These are phyloP conservation scores for Hirudo medicinalis DNA, from an alignment of 1,140 invertebrate genomes.

Conservation along the genomic window DNA sequence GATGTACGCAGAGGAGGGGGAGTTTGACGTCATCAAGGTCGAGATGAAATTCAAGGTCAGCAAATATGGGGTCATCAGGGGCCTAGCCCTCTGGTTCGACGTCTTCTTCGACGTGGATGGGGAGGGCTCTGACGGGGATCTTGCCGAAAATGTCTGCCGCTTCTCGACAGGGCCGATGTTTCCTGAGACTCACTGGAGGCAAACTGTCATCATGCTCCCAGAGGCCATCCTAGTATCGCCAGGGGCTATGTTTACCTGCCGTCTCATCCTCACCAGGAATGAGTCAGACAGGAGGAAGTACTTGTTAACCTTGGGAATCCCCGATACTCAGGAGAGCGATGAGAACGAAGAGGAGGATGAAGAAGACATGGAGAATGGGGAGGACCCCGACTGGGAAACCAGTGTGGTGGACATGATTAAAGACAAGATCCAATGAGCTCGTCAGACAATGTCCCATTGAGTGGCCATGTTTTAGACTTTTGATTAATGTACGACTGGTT, in stretches of 20 bases:
- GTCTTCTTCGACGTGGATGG: constrained; percentile 28
- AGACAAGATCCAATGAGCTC: neutral
- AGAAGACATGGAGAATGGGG: neutral
- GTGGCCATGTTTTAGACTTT: too few relatives aligned
- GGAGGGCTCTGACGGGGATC: neutral
- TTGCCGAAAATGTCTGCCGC: neutral
- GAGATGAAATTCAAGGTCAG: constrained; percentile 27
- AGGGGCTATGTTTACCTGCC: constrained; percentile 13
- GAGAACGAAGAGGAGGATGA: constrained; percentile 19
- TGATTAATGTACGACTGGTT: too few relatives aligned
- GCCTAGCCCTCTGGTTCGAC: constrained; percentile 37
- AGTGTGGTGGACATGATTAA: neutral
- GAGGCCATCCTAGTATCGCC: constrained; percentile 15
- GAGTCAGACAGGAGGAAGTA: constrained; percentile 11
- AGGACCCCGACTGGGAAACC: neutral
- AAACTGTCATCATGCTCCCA: constrained; percentile 20
- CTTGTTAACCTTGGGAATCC: constrained; percentile 18
- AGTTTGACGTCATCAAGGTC: constrained; percentile 28
- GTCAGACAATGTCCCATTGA: too few relatives aligned
- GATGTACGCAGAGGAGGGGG: constrained; percentile 27
- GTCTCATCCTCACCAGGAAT: constrained; percentile 2
- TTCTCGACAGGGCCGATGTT: constrained; percentile 20
- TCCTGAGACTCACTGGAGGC: constrained; percentile 20
- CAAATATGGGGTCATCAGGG: constrained; percentile 29
- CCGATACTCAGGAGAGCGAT: constrained; percentile 10